Conservation (phyloP, 2,888 invertebrate species). For the Gortyna flavago region DNA sequence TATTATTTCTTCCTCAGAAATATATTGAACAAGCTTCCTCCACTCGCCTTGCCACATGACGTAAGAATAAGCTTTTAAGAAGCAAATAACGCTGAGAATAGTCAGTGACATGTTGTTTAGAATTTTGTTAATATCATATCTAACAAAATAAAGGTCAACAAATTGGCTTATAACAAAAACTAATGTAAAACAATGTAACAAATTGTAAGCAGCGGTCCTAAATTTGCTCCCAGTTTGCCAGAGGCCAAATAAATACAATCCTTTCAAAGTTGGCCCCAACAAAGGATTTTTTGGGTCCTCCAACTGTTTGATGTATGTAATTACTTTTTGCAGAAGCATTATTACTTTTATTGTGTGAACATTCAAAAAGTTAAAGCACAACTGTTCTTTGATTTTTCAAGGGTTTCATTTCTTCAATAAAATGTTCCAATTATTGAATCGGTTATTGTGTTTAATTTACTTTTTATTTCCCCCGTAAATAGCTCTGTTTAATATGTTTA, state of each 20-base stretch:
- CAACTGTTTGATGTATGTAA: constrained; percentile 66
- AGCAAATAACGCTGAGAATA: constrained; percentile 69
- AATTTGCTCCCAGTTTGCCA: constrained; percentile 72
- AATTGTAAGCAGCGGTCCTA: constrained; percentile 67
- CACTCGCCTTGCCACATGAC: constrained; percentile 64
- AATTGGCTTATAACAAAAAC: constrained; percentile 73
- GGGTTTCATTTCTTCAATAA: constrained; percentile 27
- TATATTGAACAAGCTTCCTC: constrained; percentile 47
- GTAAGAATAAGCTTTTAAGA: constrained; percentile 71
- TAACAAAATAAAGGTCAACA: constrained; percentile 73
- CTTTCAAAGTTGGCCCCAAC: constrained; percentile 79
- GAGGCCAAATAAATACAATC: constrained; percentile 76
- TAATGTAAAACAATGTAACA: constrained; percentile 67
- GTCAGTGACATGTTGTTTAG: constrained; percentile 76
- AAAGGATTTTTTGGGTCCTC: constrained; percentile 78
- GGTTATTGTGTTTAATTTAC: constrained; percentile 31
- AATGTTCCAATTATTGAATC: constrained; percentile 61
- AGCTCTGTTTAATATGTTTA: constrained; percentile 44
- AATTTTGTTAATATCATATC: constrained; percentile 73
- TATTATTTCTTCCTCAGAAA: constrained; percentile 72
- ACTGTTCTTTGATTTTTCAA: constrained; percentile 39
- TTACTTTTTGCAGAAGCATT: constrained; percentile 70
- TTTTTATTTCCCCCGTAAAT: constrained; percentile 47
- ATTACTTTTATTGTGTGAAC: constrained; percentile 18
- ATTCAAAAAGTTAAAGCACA: constrained; percentile 28